Conservation (phyloP, 2,797 vertebrate genomes). For the Sebastiscus albofasciatus region DNA sequence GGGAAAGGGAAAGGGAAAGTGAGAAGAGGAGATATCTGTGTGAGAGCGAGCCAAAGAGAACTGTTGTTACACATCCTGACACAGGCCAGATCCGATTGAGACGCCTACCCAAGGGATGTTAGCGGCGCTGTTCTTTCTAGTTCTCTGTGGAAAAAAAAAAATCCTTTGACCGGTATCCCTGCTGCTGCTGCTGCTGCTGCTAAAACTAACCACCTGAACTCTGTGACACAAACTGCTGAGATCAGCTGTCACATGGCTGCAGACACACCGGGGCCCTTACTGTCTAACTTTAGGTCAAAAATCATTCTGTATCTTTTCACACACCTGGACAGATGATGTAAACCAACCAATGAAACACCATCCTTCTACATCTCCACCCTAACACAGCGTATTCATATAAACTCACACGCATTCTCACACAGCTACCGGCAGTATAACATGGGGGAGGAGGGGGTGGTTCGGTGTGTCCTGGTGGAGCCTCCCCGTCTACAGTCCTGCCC, state of each 20-base stretch:
- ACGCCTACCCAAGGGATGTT: constrained; percentile 59
- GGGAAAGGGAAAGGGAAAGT: constrained; percentile 47
- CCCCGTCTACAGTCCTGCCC: constrained; percentile 34
- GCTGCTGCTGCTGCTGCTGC: constrained; percentile 20
- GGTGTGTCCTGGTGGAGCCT: constrained; percentile 37
- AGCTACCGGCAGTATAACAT: constrained; percentile 21
- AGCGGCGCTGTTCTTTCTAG: constrained; percentile 52
- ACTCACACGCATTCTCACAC: neutral
- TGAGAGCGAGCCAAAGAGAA: constrained; percentile 40
- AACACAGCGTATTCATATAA: neutral
- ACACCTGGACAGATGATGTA: neutral
- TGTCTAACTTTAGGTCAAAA: constrained; percentile 19
- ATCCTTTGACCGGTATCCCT: constrained; percentile 42
- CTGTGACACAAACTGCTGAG: constrained; percentile 43
- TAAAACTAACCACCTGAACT: constrained; percentile 57
- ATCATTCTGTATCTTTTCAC: neutral
- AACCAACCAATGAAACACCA: neutral
- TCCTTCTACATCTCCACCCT: neutral
- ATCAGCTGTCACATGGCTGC: constrained; percentile 36
- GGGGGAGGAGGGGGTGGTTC: neutral
- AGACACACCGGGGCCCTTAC: neutral
- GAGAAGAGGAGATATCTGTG: constrained; percentile 41
- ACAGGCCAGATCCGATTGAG: constrained; percentile 67
- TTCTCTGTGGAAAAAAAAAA: constrained; percentile 33
- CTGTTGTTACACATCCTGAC: constrained; percentile 68